Base-by-base conservation (phyloP, 2,113 vertebrate species). In the Rana temporaria region DNA sequence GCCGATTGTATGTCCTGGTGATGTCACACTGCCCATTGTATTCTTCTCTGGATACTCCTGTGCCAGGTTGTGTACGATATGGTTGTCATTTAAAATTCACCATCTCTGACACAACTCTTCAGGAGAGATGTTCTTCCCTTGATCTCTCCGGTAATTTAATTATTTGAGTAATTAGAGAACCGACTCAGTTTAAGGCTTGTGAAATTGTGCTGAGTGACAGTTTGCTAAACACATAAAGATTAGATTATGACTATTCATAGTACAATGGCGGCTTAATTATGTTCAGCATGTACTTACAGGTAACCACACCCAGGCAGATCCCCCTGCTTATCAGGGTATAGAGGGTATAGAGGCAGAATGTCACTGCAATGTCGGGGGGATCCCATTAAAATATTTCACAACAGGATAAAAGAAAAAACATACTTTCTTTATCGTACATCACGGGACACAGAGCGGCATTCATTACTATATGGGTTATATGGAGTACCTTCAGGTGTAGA, bases 171-270 rank as follows among this genome's bases (percentile, higher is more conserved):
- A 32, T 32, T 26, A 30, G 70, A 9, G 53, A 57, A 11, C 19
- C 59, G 19, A 57, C 24, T 57, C 17, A 18, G 32, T 59, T 73
- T 73, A 32, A 32, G 56, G 30, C 26, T 55, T 30, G 1, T 15
- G 53, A 57, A 72, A 56, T 72, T 72, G 52, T 30, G 42, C 18
- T 73, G 70, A 73, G 7, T 57, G 55, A 34, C 70, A 73, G 18
- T 34, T n/a, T n/a, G 6, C 34, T 5, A 34, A 59, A 57, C n/a
- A 26, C 42, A 52, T 15, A 15, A 38, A 8, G 26, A 17, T 17
- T 20, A 53, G 24, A 16, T 26, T 24, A 55, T 12, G 7, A 52
- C 22, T 55, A 55, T 18, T 12, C 7, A 7, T 32, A 26, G 30
- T 55, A 9, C 4, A 19, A 20, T 24, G 4, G 0, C 24, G 4